phyloP scores from a whole-genome alignment of 2,113 vertebrate genomes.

The Pandion haliaetus region DNA sequence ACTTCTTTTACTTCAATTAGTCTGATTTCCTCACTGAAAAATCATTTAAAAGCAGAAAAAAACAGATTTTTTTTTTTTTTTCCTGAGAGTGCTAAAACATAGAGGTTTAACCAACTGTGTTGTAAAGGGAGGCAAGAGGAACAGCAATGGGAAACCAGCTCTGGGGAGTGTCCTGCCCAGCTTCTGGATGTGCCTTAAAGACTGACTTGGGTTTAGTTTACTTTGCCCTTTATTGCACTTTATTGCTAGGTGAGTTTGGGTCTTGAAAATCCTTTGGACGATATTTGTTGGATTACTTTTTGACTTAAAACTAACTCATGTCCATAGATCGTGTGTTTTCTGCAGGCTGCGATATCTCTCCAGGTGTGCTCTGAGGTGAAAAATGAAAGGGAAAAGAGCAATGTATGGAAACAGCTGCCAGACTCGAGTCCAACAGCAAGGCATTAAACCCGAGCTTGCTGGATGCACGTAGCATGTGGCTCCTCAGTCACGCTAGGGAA shows the following conservation, averaged over 20 bases:
- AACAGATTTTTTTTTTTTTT: not conserved
- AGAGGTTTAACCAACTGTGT: not conserved
- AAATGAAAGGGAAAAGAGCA: not conserved
- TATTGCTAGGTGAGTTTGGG: not conserved
- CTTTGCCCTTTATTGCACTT: not conserved
- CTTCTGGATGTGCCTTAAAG: not conserved
- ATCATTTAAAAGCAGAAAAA: not conserved
- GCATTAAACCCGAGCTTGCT: not conserved
- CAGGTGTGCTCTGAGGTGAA: not conserved
- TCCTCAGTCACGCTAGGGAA: not conserved
- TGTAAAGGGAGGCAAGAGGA: not conserved
- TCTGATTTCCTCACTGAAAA: not conserved
- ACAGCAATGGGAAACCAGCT: not conserved
- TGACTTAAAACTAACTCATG: not conserved
- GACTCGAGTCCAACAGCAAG: not conserved
- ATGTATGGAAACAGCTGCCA: not conserved
- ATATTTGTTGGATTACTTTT: not conserved
- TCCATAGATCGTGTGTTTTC: not conserved
- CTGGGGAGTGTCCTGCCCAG: not conserved
- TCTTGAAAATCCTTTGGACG: not conserved
- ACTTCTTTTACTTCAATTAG: not conserved
- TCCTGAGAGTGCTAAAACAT: not conserved
- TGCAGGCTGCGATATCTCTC: not conserved
- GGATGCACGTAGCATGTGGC: rapidly evolving
- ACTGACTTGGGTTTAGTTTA: not conserved